Base-by-base conservation (phyloP, 2,113 vertebrate genomes). In the Sylvia atricapilla region DNA sequence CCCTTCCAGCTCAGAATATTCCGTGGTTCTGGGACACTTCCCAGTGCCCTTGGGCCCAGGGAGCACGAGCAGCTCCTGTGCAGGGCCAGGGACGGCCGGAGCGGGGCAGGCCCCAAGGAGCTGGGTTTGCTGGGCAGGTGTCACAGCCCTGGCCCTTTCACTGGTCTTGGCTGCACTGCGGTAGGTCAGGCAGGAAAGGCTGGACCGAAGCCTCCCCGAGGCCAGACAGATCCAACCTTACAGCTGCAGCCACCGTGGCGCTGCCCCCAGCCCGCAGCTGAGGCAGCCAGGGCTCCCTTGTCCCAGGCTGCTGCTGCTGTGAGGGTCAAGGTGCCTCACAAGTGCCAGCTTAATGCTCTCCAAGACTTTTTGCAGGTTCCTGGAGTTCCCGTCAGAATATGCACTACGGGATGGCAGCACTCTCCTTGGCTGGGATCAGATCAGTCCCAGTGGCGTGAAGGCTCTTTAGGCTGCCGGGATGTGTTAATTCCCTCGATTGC, bases 291-390 rank as follows among this genome's bases (percentile, higher is more conserved):
- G 44, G 7, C 47, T 7, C 15, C 37, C 50, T 24, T 4, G 27
- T 7, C 16, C 12, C 4, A 20, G 39, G 55, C 4, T 10, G 59
- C 27, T 43, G 43, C 52, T 47, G 44, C 49, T 41, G 41, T 1
- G 1, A 19, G 56, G 33, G 33, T 33, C 0, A 1, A 21, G 27
- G 62, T 0, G 0, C 22, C 39, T 46, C 3, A 0, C 37, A 37
- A 8, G 14, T 44, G 27, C 46, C 55, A 39, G 46, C 49, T 6
- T 6, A 33, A 3, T 1, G 35, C 44, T 43, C 20, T 23, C 41
- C 37, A 5, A 47, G 16, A 73, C n/a, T 74, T 13, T 16, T 22
- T 3, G 6, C 21, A 7, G 1, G 16, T 58, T 81, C 55, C 10
- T 13, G 55, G 24, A 37, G 64, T 11, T 63, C 23, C 50, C 5